These are phyloP conservation scores for Drepana arcuata DNA, from an alignment of 1,140 invertebrate species.

Conservation along the genomic window DNA sequence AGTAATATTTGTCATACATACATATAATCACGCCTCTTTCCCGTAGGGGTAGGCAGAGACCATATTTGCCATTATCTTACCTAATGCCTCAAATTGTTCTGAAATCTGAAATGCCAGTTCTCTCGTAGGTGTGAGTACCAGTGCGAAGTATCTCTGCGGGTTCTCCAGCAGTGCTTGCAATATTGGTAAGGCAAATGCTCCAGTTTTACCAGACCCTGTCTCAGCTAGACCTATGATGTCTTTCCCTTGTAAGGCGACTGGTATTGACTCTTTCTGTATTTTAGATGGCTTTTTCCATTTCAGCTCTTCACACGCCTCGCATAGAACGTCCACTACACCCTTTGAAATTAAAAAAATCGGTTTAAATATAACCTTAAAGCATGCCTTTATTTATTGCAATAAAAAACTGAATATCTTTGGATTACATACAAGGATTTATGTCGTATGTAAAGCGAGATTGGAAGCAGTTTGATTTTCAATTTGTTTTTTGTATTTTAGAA, in stretches of 20 bases:
- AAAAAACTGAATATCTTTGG: too few relatives aligned
- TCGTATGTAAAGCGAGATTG: too few relatives aligned
- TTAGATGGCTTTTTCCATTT: slow-evolving; percentile 96
- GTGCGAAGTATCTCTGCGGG: slow-evolving; percentile 94
- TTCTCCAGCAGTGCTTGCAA: slow-evolving; percentile 91
- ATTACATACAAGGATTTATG: too few relatives aligned
- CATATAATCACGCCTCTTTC: too few relatives aligned
- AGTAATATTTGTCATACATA: too few relatives aligned
- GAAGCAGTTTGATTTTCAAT: too few relatives aligned
- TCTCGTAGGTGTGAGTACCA: slow-evolving; percentile 96
- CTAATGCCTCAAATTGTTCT: slow-evolving; percentile 95
- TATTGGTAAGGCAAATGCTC: slow-evolving; percentile 96
- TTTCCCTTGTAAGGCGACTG: slow-evolving; percentile 90
- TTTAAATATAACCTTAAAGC: slow-evolving; percentile 18
- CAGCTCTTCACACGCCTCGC: slow-evolving; percentile 91
- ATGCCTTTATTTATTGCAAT: too few relatives aligned
- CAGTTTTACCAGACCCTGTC: slow-evolving; percentile 98
- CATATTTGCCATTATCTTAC: slow-evolving; percentile 72
- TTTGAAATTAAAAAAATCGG: slow-evolving; percentile 43
- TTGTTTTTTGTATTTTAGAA: too few relatives aligned
- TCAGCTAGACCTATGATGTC: slow-evolving; percentile 98
- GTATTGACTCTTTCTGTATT: slow-evolving; percentile 96
- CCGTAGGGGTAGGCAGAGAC: too few relatives aligned
- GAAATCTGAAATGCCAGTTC: slow-evolving; percentile 97
- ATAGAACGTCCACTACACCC: slow-evolving; percentile 94